Conservation (phyloP, 2,113 vertebrate genomes). For the Fulmarus glacialis region DNA sequence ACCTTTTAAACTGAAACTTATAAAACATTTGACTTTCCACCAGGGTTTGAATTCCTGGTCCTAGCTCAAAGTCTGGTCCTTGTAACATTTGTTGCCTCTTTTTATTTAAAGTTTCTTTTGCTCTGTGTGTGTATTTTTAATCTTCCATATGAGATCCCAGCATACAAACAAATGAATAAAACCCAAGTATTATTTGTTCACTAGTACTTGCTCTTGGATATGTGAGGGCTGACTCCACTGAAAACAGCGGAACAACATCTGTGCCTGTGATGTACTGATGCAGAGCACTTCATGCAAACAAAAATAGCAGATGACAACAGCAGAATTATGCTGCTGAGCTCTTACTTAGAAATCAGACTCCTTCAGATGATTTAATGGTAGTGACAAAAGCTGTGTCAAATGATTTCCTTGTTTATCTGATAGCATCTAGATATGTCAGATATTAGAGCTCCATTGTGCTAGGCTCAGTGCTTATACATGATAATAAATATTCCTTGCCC, state of each 20-base stretch:
- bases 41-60: neutral
- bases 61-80: neutral
- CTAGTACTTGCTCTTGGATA: neutral
- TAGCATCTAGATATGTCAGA: neutral
- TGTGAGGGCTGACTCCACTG: neutral
- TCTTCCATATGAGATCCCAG: accelerated
- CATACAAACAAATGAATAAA: neutral
- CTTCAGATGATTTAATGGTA: neutral
- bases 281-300: neutral
- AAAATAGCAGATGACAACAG: neutral
- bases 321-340: neutral
- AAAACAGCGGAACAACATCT: neutral
- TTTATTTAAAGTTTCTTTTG: neutral
- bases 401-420: neutral
- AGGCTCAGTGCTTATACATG: neutral
- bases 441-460: neutral
- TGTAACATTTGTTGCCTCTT: neutral
- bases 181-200: neutral
- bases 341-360: neutral
- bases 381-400: neutral
- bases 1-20: neutral
- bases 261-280: neutral
- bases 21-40: neutral
- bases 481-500: neutral
- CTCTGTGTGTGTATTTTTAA: neutral